Evolutionary conservation across 2,797 vertebrate genomes (phyloP), one percentile per base, ranked within the genome.

Genomic region (Catostomus latipinnis): DNA sequence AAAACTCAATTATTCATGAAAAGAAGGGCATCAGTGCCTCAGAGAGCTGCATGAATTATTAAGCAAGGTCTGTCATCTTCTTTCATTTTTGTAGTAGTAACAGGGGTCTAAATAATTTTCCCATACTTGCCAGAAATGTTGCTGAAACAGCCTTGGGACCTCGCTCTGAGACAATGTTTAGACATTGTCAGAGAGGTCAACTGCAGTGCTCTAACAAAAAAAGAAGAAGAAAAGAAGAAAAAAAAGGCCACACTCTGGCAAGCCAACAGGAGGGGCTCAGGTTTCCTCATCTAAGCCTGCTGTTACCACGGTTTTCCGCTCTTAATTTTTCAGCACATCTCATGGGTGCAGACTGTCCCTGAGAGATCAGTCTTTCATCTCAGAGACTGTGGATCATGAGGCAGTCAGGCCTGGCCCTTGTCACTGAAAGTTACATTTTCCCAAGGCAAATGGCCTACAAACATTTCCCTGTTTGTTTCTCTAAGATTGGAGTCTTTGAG

Each of bases 1-100:
- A 88, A 87, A 85, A 66, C 80, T 94, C 84, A 90, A 94, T 94
- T 89, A 93, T 94, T 93, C 87, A 93, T 91, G 87, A 86, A 67
- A 86, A 76, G 81, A 82, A 76, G 2, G 66, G 71, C 84, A 78
- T 85, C 78, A 66, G 79, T 78, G 76, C 72, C 69, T 71, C 69
- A 50, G 81, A 79, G 83, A 83, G 74, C 53, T 14, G 34, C 62
- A 81, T 90, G n/a, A 85, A 89, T 88, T 86, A 90, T 89, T 88
- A 71, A 89, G 68, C 65, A 43, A 34, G 45, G 66, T 82, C 86
- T 82, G 69, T 87, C 81, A 85, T 86, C 70, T 78, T 34, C 53
- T 71, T 76, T 18, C 57, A 43, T 75, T 82, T 72, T 76, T 78
- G 76, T 65, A 48, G 45, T 6, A 6, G 5, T 74, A 66, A 68